Evolutionary conservation across 2,113 vertebrate species (phyloP).

Genomic region (Amia ocellicauda): DNA sequence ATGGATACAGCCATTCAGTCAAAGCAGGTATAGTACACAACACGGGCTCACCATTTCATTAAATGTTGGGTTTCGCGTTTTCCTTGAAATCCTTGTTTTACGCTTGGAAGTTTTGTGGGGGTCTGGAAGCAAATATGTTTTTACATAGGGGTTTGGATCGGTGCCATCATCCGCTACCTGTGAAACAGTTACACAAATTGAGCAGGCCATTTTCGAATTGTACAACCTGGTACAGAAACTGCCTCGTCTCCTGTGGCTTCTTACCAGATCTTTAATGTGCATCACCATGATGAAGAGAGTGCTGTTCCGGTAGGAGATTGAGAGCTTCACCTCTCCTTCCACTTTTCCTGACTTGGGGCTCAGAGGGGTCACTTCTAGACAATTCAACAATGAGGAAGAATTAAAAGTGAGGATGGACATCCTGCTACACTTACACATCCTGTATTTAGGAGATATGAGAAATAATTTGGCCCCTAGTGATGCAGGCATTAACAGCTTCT

Average conservation of each 20-base stretch:
- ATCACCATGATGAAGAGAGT: constrained; percentile 99
- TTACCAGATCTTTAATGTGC: constrained; percentile 95
- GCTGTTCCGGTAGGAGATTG: constrained; percentile 91
- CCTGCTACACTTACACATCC: too few species aligned
- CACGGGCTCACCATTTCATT: constrained; percentile 90
- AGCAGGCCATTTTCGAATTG: background rate
- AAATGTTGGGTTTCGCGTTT: constrained; percentile 95
- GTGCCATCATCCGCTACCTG: constrained; percentile 91
- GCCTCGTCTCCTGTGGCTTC: constrained; percentile 23
- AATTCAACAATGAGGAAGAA: background rate
- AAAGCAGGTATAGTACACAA: background rate
- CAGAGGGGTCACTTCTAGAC: constrained; percentile 58
- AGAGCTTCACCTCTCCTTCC: constrained; percentile 94
- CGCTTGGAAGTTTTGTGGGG: constrained; percentile 91
- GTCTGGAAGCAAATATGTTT: constrained; percentile 96
- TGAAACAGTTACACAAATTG: constrained; percentile 12
- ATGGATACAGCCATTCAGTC: too few species aligned
- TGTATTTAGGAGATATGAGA: too few species aligned
- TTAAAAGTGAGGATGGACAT: too few species aligned
- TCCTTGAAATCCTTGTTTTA: constrained; percentile 94
- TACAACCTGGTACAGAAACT: background rate
- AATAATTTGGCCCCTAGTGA: too few species aligned
- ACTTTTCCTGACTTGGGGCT: constrained; percentile 85
- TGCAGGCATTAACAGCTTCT: too few species aligned
- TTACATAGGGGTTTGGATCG: constrained; percentile 96